Evolutionary conservation across 1,140 invertebrate species (phyloP).

Genomic region (Acyrthosiphon pisum): DNA sequence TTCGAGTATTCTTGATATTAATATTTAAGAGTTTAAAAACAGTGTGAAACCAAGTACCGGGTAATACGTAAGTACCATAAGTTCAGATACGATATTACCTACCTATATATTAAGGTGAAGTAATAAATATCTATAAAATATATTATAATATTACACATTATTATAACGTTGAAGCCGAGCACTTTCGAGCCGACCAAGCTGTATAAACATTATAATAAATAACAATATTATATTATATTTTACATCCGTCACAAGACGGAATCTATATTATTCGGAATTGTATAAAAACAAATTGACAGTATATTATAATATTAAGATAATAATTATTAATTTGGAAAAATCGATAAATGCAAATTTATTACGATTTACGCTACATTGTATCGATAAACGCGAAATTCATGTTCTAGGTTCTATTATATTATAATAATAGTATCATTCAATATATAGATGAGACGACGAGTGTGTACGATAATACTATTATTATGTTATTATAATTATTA

Average conservation of each 20-base stretch:
- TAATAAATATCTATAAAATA: not conserved
- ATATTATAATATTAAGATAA: not conserved
- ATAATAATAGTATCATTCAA: not conserved
- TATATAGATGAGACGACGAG: not conserved
- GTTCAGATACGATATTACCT: not conserved
- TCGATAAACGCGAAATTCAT: slow-evolving; percentile 10
- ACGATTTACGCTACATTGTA: not conserved
- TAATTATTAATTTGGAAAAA: not conserved
- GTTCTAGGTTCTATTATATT: slow-evolving; percentile 1
- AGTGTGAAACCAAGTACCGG: not conserved
- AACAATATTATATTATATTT: not conserved
- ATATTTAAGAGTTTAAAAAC: not conserved
- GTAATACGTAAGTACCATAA: not conserved
- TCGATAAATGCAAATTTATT: slow-evolving; percentile 14
- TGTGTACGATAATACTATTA: not conserved
- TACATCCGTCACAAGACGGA: not conserved
- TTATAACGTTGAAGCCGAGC: too few species aligned
- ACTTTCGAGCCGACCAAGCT: too few species aligned
- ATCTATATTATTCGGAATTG: not conserved
- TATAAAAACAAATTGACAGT: not conserved
- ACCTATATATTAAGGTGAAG: not conserved
- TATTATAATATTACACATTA: not conserved
- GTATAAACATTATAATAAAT: not conserved
- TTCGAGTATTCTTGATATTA: not conserved
- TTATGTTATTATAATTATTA: not conserved